Evolutionary conservation across 2,888 invertebrate species (phyloP).

Genomic region (Microplitis manilae): DNA sequence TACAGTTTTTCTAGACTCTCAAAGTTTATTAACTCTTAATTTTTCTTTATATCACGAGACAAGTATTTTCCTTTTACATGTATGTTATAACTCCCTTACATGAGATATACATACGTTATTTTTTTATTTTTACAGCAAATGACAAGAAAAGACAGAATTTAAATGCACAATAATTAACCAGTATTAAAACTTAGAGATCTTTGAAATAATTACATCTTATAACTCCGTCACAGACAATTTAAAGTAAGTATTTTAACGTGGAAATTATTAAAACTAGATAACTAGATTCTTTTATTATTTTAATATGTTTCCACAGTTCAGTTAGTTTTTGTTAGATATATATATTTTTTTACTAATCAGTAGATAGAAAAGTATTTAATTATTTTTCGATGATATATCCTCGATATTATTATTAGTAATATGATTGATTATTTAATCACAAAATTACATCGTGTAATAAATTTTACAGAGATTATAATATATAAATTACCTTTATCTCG

Average conservation of each 20-base stretch:
- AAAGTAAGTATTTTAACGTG: not conserved
- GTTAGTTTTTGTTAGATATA: too few species aligned
- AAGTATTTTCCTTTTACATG: too few species aligned
- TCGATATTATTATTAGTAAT: not conserved
- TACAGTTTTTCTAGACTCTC: not conserved
- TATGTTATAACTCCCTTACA: too few species aligned
- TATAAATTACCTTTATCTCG: not conserved
- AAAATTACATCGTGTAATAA: not conserved
- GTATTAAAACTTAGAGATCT: not conserved
- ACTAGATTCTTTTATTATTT: not conserved
- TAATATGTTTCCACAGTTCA: too few species aligned
- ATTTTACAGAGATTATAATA: not conserved
- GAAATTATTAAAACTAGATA: not conserved
- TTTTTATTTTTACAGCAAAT: not conserved
- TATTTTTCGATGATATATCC: too few species aligned
- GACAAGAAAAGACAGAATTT: constrained; percentile 1
- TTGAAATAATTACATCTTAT: not conserved
- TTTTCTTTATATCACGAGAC: too few species aligned
- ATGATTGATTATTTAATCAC: not conserved
- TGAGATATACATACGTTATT: not conserved
- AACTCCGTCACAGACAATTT: not conserved
- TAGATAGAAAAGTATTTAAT: too few species aligned
- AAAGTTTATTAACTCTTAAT: too few species aligned
- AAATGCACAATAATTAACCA: not conserved
- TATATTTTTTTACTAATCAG: too few species aligned